These are phyloP conservation scores for Dastarcus helophoroides DNA, from an alignment of 2,888 invertebrate species.

Conservation along the genomic window DNA sequence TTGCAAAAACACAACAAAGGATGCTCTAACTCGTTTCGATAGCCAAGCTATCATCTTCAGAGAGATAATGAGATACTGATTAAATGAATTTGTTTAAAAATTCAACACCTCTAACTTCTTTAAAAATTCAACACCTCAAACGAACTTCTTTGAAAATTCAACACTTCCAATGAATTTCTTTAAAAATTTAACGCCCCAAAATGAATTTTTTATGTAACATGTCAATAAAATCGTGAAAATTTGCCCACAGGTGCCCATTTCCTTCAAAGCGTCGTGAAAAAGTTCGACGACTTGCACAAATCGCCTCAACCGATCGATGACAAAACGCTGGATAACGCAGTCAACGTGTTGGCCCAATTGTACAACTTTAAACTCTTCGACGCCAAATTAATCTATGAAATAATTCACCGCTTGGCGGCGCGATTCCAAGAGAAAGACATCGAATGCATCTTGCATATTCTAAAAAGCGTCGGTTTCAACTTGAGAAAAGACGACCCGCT, in stretches of 20 bases:
- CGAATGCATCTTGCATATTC: conserved; percentile 67
- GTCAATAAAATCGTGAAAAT: conserved; percentile 1
- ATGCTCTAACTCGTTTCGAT: too few relatives aligned
- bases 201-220: too few relatives aligned
- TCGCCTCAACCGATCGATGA: conserved; percentile 48
- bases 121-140: too few relatives aligned
- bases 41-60: too few relatives aligned
- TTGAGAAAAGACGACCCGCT: conserved; percentile 78
- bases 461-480: conserved; percentile 72
- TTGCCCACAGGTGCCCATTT: conserved; percentile 60
- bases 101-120: too few relatives aligned
- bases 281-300: conserved; percentile 50
- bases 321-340: conserved; percentile 72
- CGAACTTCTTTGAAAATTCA: too few relatives aligned
- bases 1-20: too few relatives aligned
- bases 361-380: conserved; percentile 87
- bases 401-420: conserved; percentile 54
- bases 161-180: too few relatives aligned
- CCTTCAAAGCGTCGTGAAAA: conserved; percentile 59
- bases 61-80: too few relatives aligned
- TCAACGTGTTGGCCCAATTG: conserved; percentile 65
- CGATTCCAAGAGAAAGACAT: conserved; percentile 67
- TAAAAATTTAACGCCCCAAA: too few relatives aligned
- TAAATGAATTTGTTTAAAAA: too few relatives aligned
- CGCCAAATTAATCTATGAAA: conserved; percentile 65